Evolutionary conservation across 2,797 vertebrate species (phyloP).

Genomic region (Atherinosoma microstoma): DNA sequence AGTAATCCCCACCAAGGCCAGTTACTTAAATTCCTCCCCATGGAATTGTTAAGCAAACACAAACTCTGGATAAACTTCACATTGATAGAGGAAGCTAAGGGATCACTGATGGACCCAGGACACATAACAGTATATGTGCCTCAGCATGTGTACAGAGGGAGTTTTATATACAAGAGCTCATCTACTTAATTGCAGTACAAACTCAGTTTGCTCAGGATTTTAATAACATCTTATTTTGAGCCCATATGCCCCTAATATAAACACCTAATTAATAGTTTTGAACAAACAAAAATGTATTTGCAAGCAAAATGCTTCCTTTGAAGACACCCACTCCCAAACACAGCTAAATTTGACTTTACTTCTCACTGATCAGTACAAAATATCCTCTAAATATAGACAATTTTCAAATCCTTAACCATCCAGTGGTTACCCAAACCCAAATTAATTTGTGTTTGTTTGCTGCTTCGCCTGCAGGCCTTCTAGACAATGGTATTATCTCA

Average conservation of each 20-base stretch:
- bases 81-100: constrained; percentile 61
- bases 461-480: constrained; percentile 11
- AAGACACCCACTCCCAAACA: neutral
- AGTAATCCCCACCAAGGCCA: constrained; percentile 78
- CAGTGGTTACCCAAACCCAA: constrained; percentile 11
- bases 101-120: constrained; percentile 48
- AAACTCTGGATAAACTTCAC: constrained; percentile 73
- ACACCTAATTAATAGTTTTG: neutral
- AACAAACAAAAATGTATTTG: neutral
- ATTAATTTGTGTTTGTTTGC: neutral
- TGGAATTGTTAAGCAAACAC: constrained; percentile 71
- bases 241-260: neutral
- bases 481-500: neutral
- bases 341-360: neutral
- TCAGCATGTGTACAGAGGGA: constrained; percentile 45
- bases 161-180: constrained; percentile 42
- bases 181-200: constrained; percentile 28
- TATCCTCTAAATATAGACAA: neutral
- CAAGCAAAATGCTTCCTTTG: constrained; percentile 1
- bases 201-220: constrained; percentile 6
- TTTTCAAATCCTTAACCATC: constrained; percentile 16
- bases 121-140: constrained; percentile 26
- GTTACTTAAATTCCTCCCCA: constrained; percentile 69
- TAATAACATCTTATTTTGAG: constrained; percentile 4
- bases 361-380: neutral